Evolutionary conservation across 2,888 invertebrate species (phyloP), one percentile per base, ranked within the genome.

Genomic region (Zhuqinia jingwanae): DNA sequence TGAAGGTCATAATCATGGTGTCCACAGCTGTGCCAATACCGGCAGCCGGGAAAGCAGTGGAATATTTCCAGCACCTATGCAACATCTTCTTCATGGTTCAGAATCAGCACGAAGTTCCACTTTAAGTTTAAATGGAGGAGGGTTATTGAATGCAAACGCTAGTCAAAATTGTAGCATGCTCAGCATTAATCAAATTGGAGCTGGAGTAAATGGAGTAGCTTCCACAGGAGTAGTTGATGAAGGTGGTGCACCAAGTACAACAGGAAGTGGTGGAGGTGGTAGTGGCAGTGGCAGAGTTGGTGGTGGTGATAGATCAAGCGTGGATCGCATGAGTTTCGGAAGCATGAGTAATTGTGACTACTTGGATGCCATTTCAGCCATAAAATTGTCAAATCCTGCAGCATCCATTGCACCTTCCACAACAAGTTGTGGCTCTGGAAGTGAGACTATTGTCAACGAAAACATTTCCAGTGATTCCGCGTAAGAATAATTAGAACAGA

Each of bases 351-450:
- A 90, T 63, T 90, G 90, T 65, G 91, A 90, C 80, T 91, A 91
- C 53, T 80, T 91, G 65, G 91, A 91, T 89, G 91, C 91, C 11
- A 91, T 91, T 85, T 91, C 91, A 13, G 91, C 91, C 0, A 91
- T 91, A 10, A 91, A 91, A 88, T 89, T 89, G 75, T 90, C 90
- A 11, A 90, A 91, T 80, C 91, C 91, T 68, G 88, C 90, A 17
- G 90, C 90, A n/a, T 89, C 90, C 10, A 83, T 89, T 27, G 85
- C 88, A 13, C 79, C 83, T 10, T 88, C 89, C 6, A 90, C 91
- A n/a, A 87, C 81, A 50, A 90, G 89, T 22, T 87, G 88, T 65
- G 91, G 90, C 8, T 90, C 90, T 13, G 90, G 89, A 27, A 90
- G 85, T 10, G 91, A 90, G 53, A 91, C 91, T 11, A 91, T 91